These are phyloP conservation scores for Lynx canadensis DNA, from an alignment of 2,113 vertebrate genomes.

Conservation along the genomic window DNA sequence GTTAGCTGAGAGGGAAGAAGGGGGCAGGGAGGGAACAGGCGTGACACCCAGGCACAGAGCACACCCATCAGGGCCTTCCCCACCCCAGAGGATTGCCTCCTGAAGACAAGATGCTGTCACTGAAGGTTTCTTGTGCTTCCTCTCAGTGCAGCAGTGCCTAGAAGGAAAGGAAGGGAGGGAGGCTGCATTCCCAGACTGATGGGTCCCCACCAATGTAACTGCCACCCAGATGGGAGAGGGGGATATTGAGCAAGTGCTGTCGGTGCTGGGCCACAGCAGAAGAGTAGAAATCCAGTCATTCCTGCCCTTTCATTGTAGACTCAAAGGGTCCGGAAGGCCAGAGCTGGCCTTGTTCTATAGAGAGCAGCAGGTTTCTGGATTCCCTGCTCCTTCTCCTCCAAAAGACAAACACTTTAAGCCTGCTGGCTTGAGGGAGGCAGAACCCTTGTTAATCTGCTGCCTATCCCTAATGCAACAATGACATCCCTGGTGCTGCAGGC, in stretches of 20 bases:
- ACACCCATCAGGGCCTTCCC: not conserved
- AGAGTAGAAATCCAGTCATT: not conserved
- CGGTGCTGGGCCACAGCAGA: not conserved
- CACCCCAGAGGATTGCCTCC: not conserved
- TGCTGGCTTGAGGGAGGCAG: slow-evolving; percentile 50
- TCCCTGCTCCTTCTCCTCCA: slow-evolving; percentile 44
- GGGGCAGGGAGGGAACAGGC: not conserved
- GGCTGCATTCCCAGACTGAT: not conserved
- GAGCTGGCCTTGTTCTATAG: slow-evolving; percentile 48
- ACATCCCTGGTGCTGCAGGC: slow-evolving; percentile 50
- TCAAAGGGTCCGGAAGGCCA: slow-evolving; percentile 57
- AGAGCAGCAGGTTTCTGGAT: slow-evolving; percentile 75
- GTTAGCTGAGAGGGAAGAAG: slow-evolving; percentile 27
- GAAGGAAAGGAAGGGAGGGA: not conserved
- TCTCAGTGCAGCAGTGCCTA: slow-evolving; percentile 10
- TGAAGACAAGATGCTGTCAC: not conserved
- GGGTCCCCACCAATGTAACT: not conserved
- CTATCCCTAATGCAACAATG: slow-evolving; percentile 57
- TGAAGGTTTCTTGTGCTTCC: not conserved
- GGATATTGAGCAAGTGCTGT: not conserved
- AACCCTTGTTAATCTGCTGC: slow-evolving; percentile 50
- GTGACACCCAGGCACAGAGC: not conserved
- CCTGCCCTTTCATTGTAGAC: slow-evolving; percentile 32
- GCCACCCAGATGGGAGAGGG: not conserved
- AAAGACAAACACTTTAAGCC: slow-evolving; percentile 63